Percentiles rank a stretch among this genome's conserved stretches.
phyloP scores from a whole-genome alignment of 2,888 invertebrate genomes.

The Cephonodes hylas region DNA sequence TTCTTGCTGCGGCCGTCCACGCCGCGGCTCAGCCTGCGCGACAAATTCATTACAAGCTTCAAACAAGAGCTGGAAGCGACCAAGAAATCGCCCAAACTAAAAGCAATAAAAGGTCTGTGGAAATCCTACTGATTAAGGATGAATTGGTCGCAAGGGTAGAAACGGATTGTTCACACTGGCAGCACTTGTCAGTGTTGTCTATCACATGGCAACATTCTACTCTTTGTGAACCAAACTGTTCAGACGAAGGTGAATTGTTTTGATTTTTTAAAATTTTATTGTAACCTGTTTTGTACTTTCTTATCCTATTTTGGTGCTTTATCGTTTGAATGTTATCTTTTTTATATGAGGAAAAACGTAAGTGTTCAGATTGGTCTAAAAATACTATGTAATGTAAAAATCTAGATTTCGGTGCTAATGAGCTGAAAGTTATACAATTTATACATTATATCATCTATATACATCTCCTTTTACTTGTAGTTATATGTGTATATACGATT shows the following conservation, averaged over 20 bases:
- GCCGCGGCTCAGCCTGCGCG: slow-evolving; percentile 67
- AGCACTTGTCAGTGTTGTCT: neutral
- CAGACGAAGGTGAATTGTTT: neutral
- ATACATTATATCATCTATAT: slow-evolving; percentile 10
- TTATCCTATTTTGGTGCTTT: slow-evolving; percentile 26
- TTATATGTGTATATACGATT: slow-evolving; percentile 10
- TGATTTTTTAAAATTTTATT: slow-evolving; percentile 4
- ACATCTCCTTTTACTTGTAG: slow-evolving; percentile 10
- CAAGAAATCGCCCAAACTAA: slow-evolving; percentile 71
- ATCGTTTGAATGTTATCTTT: slow-evolving; percentile 25
- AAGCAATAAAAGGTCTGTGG: slow-evolving; percentile 77
- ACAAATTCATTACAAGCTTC: slow-evolving; percentile 74
- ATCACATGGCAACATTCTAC: neutral
- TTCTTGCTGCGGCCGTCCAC: slow-evolving; percentile 70
- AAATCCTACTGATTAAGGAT: slow-evolving; percentile 62
- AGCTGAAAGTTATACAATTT: slow-evolving; percentile 11
- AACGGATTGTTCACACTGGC: neutral
- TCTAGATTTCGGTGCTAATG: slow-evolving; percentile 68
- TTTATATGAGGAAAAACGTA: slow-evolving; percentile 49
- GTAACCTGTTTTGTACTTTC: slow-evolving; percentile 10
- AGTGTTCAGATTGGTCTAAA: slow-evolving; percentile 77
- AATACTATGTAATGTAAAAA: slow-evolving; percentile 39
- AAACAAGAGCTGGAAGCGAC: slow-evolving; percentile 74
- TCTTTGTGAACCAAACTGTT: slow-evolving; percentile 9
- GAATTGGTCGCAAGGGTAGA: slow-evolving; percentile 7